Base-by-base conservation (phyloP, 35 echinoderm and acorn worm species). In the Strongylocentrotus purpuratus region DNA sequence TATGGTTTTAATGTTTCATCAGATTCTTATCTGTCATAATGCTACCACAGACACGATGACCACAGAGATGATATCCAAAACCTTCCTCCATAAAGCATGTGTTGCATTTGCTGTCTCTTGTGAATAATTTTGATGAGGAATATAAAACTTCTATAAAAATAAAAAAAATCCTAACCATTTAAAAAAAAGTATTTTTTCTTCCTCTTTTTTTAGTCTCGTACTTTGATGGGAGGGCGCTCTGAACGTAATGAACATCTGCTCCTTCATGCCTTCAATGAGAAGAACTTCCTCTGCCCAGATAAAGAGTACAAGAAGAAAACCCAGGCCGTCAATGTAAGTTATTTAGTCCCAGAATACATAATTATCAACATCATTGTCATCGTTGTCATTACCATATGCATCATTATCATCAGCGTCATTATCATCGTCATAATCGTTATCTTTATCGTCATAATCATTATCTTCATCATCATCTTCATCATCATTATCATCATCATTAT, bases 151-250 rank as follows among this genome's bases (percentile, higher is more conserved):
- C n/a, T n/a, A n/a, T n/a, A n/a, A n/a, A n/a, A n/a, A n/a, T n/a
- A n/a, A 22, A 61, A 20, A 10, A 31, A 61, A 94, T 31, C 46
- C 12, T 11, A 48, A 48, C 46, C 17, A 32, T 22, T 25, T 50
- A 5, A 45, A 45, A 41, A 61, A 11, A 46, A 7, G 58, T n/a
- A n/a, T 41, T 41, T 41, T 41, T 41, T 41, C 3, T 94, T n/a
- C n/a, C n/a, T n/a, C n/a, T 31, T 47, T 91, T 33, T 97, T 92
- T 86, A 99, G 98, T 97, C 97, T 46, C 94, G 97, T 46, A 99
- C 98, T 28, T 95, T 99, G 97, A 99, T 99, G 98, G 98, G 98
- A 88, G 98, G 98, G 4, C 45, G 98, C 28, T 97, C 98, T 55
- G 98, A 99, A 86, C 91, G 98, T 41, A 99, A 99, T 86, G 98